phyloP scores from a whole-genome alignment of 2,797 vertebrate species.

The Synaphobranchus kaupii region DNA sequence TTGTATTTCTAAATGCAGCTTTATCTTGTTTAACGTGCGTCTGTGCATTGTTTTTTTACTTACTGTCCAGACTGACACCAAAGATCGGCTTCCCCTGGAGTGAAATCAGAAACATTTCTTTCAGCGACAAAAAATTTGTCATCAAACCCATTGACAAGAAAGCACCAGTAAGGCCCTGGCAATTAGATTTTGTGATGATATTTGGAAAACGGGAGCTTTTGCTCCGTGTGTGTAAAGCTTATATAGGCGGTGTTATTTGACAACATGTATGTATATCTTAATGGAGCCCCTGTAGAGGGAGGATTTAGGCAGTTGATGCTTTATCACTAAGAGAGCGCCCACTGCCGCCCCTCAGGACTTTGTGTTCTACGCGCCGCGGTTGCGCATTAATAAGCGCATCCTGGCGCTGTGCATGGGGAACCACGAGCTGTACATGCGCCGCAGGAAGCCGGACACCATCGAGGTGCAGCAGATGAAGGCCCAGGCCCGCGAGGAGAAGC shows the following conservation, averaged over 20 bases:
- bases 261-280: neutral
- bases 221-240: neutral
- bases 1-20: neutral
- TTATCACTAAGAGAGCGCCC: neutral
- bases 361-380: constrained; percentile 93
- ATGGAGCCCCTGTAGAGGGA: neutral
- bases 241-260: neutral
- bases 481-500: constrained; percentile 95
- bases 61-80: constrained; percentile 84
- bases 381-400: constrained; percentile 97
- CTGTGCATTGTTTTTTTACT: neutral
- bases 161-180: constrained; percentile 85
- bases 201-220: neutral
- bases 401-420: constrained; percentile 97
- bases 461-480: constrained; percentile 99
- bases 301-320: neutral
- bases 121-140: constrained; percentile 98
- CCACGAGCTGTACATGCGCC: constrained; percentile 96
- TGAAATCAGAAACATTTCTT: constrained; percentile 98
- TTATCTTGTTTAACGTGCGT: neutral
- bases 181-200: neutral
- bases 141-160: constrained; percentile 99
- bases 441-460: constrained; percentile 96
- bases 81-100: constrained; percentile 99
- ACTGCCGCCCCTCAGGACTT: constrained; percentile 79